Evolutionary conservation across 2,113 vertebrate species (phyloP).

Genomic region (Forbesichthys papilliferus): DNA sequence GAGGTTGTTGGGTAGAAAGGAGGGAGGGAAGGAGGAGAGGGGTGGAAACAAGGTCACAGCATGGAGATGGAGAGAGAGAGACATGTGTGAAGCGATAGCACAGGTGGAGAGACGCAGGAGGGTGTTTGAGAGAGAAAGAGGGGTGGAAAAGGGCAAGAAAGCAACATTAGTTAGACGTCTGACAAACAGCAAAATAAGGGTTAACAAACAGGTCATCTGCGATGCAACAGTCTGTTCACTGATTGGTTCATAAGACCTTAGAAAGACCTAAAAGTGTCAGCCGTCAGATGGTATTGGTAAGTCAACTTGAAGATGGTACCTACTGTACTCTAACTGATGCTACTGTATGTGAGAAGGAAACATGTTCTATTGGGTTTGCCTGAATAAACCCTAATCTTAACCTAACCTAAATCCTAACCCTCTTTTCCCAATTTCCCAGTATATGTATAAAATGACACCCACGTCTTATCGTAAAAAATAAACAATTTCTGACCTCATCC

Average conservation of each 20-base stretch:
- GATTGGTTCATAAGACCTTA: neutral
- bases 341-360: too few relatives aligned
- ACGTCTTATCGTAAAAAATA: too few relatives aligned
- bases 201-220: conserved; percentile 45
- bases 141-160: conserved; percentile 48
- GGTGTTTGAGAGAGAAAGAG: neutral
- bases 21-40: neutral
- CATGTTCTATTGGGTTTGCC: too few relatives aligned
- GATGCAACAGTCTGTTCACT: conserved; percentile 54
- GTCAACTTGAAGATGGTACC: too few relatives aligned
- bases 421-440: too few relatives aligned
- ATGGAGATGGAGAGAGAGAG: neutral
- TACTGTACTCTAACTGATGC: too few relatives aligned
- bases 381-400: too few relatives aligned
- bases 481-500: too few relatives aligned
- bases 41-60: conserved; percentile 21
- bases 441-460: too few relatives aligned
- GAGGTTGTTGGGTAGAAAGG: conserved; percentile 10
- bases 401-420: too few relatives aligned
- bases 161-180: conserved; percentile 52
- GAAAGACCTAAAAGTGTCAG: too few relatives aligned
- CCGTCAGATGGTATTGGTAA: too few relatives aligned
- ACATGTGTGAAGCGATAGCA: conserved; percentile 1
- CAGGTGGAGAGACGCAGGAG: conserved; percentile 9
- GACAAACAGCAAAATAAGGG: conserved; percentile 23